Conservation (phyloP, 2,888 invertebrate genomes). For the Machimus atricapillus region DNA sequence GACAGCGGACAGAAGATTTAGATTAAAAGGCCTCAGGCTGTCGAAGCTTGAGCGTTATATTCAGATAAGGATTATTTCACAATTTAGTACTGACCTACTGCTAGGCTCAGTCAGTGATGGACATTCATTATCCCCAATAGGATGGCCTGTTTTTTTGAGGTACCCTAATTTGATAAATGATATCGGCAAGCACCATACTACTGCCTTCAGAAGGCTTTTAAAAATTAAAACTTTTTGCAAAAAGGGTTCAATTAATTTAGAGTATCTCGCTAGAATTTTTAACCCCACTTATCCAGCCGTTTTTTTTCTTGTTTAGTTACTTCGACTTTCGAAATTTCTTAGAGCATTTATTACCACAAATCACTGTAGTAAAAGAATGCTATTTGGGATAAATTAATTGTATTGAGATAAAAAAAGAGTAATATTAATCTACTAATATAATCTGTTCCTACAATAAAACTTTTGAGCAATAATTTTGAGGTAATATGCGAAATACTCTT, state of each 20-base stretch:
- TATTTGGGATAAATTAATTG: too few species aligned
- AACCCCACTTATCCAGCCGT: background rate
- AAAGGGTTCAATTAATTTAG: background rate
- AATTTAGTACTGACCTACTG: background rate
- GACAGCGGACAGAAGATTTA: conserved; percentile 46
- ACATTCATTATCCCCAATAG: conserved; percentile 13
- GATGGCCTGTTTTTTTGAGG: conserved; percentile 1
- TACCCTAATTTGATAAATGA: background rate
- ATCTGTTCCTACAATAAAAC: too few species aligned
- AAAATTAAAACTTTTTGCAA: background rate
- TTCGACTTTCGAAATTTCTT: background rate
- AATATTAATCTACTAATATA: too few species aligned
- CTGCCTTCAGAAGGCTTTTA: background rate
- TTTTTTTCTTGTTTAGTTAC: background rate
- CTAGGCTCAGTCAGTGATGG: background rate
- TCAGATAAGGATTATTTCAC: background rate
- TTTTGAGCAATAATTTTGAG: too few species aligned
- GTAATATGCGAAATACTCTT: too few species aligned
- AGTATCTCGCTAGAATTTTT: background rate
- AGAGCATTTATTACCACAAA: background rate
- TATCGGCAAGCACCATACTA: background rate
- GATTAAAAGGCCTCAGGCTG: conserved; percentile 43
- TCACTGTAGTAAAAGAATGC: background rate
- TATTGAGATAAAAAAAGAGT: too few species aligned
- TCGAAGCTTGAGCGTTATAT: conserved; percentile 1